Percentiles rank a stretch among this genome's conserved stretches.
Conservation (phyloP, 2,113 vertebrate genomes). For the Gymnogyps californianus region DNA sequence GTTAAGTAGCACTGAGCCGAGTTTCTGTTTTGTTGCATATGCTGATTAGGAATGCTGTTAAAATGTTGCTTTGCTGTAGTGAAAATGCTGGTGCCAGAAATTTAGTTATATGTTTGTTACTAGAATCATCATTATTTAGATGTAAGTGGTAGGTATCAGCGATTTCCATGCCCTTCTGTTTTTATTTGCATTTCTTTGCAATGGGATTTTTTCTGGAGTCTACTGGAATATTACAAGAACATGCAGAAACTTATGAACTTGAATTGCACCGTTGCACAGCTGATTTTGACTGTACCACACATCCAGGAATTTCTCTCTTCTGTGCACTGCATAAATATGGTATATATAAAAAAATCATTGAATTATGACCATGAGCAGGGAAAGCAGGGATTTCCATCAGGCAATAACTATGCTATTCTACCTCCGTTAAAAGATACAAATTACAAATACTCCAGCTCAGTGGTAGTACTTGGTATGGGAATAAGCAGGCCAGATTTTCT, state of each 20-base stretch:
- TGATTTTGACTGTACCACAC: background rate
- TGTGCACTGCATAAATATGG: background rate
- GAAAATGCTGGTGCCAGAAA: slow-evolving; percentile 40
- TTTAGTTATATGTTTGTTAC: slow-evolving; percentile 54
- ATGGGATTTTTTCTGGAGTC: background rate
- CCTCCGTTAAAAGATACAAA: background rate
- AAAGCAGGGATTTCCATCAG: background rate
- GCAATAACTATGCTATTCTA: background rate
- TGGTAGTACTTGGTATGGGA: background rate
- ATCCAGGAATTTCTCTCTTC: background rate
- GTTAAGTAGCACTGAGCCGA: background rate
- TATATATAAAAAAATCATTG: background rate
- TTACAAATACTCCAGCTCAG: background rate
- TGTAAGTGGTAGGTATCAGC: background rate
- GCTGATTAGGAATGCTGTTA: slow-evolving; percentile 60
- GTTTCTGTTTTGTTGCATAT: slow-evolving; percentile 40
- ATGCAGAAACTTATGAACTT: background rate
- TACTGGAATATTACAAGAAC: background rate
- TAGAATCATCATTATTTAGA: slow-evolving; percentile 60
- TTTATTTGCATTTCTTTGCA: background rate
- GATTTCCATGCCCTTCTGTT: background rate
- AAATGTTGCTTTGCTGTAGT: slow-evolving; percentile 55
- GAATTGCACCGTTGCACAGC: background rate
- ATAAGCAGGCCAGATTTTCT: background rate
- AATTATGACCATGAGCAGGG: background rate